Conservation (phyloP, 2,113 vertebrate genomes). For the Pedetes capensis region DNA sequence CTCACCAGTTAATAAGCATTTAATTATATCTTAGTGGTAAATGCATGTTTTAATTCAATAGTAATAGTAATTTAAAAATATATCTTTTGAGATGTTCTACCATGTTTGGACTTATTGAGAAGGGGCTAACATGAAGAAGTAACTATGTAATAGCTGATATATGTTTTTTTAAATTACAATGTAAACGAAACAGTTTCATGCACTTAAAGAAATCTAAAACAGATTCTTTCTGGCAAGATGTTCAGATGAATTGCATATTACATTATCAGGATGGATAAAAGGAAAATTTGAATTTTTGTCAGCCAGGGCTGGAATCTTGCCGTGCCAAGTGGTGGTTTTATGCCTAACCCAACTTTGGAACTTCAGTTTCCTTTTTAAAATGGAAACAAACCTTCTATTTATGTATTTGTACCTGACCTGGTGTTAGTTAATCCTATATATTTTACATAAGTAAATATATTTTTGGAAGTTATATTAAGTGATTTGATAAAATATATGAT, state of each 20-base stretch:
- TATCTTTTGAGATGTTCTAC: not conserved
- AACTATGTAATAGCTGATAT: not conserved
- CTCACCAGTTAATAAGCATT: not conserved
- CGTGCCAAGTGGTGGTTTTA: not conserved
- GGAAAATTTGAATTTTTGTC: not conserved
- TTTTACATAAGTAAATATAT: not conserved
- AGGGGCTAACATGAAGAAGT: not conserved
- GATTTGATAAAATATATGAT: not conserved
- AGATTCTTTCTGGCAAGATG: not conserved
- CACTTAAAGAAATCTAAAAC: not conserved
- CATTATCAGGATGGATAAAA: not conserved
- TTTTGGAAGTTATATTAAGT: not conserved
- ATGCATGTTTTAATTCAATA: not conserved
- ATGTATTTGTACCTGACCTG: not conserved
- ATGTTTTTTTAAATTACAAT: not conserved
- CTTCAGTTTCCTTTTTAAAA: slow-evolving; percentile 19
- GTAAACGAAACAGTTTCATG: not conserved
- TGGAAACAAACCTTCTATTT: slow-evolving; percentile 9
- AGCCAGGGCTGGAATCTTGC: not conserved
- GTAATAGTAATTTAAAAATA: not conserved
- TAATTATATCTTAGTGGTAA: slow-evolving; percentile 5
- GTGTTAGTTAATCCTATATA: not conserved
- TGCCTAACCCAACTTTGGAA: not conserved
- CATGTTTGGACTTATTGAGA: not conserved
- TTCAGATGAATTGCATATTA: not conserved